A percentile compares a stretch with the other conserved stretches of the same genome.
These are phyloP conservation scores for Melanotaenia duboulayi DNA, from an alignment of 2,113 vertebrate species.

Conservation along the genomic window DNA sequence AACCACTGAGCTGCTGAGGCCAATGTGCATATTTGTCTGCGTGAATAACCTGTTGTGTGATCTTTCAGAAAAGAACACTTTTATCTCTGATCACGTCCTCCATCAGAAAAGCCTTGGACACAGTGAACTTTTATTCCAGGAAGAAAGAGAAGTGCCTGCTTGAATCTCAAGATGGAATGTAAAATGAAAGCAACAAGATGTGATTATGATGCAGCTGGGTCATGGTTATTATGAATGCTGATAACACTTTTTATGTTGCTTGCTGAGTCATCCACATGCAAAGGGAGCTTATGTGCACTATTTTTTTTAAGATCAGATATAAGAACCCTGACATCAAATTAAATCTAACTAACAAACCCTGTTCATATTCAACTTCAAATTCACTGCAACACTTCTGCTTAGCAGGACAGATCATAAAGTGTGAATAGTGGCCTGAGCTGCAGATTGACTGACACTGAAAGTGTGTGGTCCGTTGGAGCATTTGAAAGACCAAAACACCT, in stretches of 20 bases:
- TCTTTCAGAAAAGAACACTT: constrained; percentile 43
- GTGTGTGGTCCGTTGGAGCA: not conserved
- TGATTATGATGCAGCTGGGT: constrained; percentile 13
- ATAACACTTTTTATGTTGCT: constrained; percentile 26
- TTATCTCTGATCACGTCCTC: constrained; percentile 52
- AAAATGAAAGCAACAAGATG: constrained; percentile 20
- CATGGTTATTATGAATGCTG: not conserved
- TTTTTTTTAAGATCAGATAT: constrained; percentile 1
- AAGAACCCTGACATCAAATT: not conserved
- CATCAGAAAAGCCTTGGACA: constrained; percentile 33
- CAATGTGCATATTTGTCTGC: not conserved
- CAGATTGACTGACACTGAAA: constrained; percentile 9
- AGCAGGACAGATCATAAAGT: constrained; percentile 4
- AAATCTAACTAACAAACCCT: not conserved
- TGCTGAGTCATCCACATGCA: constrained; percentile 7
- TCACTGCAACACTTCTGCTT: not conserved
- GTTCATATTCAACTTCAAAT: constrained; percentile 8
- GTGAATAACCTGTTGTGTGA: constrained; percentile 21
- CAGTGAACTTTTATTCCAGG: constrained; percentile 34
- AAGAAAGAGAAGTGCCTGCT: constrained; percentile 9
- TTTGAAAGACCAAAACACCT: constrained; percentile 23
- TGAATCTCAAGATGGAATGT: constrained; percentile 33
- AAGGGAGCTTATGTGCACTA: constrained; percentile 4
- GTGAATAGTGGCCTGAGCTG: constrained; percentile 1
- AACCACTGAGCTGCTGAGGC: constrained; percentile 22